Percentiles rank a stretch among this genome's conserved stretches.
These are phyloP conservation scores for Melanotus villosus DNA, from an alignment of 2,888 invertebrate species.

Conservation along the genomic window DNA sequence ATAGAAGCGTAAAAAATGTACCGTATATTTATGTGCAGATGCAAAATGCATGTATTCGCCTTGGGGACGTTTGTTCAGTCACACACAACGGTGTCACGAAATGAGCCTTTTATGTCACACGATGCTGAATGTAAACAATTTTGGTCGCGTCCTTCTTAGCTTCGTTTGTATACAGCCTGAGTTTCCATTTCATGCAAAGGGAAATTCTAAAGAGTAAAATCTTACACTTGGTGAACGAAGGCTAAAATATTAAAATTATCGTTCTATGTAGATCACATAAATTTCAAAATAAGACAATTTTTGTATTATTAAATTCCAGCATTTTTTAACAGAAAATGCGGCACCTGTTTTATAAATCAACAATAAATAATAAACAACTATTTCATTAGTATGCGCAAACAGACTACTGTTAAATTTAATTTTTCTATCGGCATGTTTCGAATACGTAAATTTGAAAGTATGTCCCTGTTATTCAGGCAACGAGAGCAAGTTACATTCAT, in stretches of 20 bases:
- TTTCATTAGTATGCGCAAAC: conserved; percentile 1
- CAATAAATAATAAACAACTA: conserved; percentile 4
- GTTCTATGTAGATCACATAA: background rate
- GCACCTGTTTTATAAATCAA: background rate
- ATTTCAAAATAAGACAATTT: background rate
- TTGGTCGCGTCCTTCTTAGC: conserved; percentile 26
- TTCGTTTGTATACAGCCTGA: background rate
- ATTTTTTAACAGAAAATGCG: background rate
- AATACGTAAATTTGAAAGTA: conserved; percentile 3
- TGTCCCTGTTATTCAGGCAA: no score
- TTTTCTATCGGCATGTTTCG: conserved; percentile 7
- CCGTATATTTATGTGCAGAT: conserved; percentile 30
- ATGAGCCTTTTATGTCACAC: conserved; percentile 42
- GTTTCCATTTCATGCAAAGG: background rate
- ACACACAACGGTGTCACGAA: conserved; percentile 43
- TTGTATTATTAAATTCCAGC: background rate
- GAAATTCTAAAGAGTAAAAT: background rate
- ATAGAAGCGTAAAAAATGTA: conserved; percentile 3
- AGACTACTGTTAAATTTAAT: background rate
- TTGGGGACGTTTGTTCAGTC: conserved; percentile 39
- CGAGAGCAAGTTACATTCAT: no score
- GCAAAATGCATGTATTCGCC: conserved; percentile 42
- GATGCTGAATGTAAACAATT: conserved; percentile 44
- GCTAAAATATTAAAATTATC: background rate
- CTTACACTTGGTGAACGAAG: background rate